phyloP scores from a whole-genome alignment of 1,140 invertebrate genomes.

The Colletes gigas region DNA sequence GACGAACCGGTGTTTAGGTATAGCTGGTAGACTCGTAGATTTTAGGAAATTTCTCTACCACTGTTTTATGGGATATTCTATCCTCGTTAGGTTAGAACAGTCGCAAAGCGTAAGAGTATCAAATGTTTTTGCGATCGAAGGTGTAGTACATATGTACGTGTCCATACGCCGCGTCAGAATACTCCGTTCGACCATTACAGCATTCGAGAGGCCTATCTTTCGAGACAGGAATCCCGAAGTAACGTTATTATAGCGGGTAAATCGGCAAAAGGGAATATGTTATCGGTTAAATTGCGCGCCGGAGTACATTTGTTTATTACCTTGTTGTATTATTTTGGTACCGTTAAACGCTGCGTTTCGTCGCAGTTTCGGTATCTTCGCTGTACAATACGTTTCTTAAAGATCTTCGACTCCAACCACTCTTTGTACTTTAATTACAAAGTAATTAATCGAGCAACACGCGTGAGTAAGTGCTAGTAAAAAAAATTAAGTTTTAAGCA shows the following conservation, averaged over 20 bases:
- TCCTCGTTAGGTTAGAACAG: background rate
- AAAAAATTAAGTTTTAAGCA: no score
- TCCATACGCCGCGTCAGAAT: background rate
- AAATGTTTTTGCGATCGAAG: no score
- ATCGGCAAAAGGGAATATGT: conserved; percentile 26
- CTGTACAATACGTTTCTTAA: background rate
- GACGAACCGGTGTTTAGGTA: no score
- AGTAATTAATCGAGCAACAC: no score
- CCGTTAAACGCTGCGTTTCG: conserved; percentile 47
- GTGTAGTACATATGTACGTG: background rate
- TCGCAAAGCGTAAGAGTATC: no score
- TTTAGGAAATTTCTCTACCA: no score
- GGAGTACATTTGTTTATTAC: conserved; percentile 53
- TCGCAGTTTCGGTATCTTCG: background rate
- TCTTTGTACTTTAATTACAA: no score
- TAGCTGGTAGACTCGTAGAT: no score
- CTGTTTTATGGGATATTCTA: background rate
- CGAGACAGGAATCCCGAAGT: conserved; percentile 38
- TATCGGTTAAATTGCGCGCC: conserved; percentile 46
- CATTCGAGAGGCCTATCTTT: background rate
- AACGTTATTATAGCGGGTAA: conserved; percentile 36
- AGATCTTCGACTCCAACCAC: no score
- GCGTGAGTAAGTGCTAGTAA: no score
- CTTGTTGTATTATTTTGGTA: conserved; percentile 22
- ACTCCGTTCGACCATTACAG: conserved; percentile 15